phyloP scores from a whole-genome alignment of 2,888 invertebrate genomes.

The Campopleginae sp. region DNA sequence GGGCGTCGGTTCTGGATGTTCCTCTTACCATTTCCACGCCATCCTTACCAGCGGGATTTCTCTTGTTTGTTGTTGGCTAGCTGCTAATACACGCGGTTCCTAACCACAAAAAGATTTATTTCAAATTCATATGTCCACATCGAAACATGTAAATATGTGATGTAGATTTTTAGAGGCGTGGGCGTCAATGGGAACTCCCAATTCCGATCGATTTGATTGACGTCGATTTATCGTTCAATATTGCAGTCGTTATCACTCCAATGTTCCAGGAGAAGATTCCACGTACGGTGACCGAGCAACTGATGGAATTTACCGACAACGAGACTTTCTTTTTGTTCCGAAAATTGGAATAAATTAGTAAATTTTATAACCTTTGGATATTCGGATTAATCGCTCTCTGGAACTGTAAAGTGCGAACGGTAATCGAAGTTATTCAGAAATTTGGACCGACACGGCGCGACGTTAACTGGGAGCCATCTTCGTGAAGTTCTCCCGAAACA shows the following conservation, averaged over 20 bases:
- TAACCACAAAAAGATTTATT: slow-evolving; percentile 6
- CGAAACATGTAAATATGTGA: background rate
- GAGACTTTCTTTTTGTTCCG: too few relatives aligned
- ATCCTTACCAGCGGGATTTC: slow-evolving; percentile 69
- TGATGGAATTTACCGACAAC: too few relatives aligned
- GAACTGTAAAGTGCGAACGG: background rate
- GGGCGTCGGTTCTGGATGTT: slow-evolving; percentile 42
- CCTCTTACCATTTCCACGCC: slow-evolving; percentile 21
- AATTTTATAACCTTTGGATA: too few relatives aligned
- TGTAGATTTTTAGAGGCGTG: background rate
- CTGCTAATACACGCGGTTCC: slow-evolving; percentile 58
- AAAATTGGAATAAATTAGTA: too few relatives aligned
- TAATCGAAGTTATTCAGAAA: background rate
- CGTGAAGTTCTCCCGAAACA: slow-evolving; percentile 41
- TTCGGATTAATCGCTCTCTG: background rate
- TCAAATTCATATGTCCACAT: background rate
- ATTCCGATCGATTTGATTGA: too few relatives aligned
- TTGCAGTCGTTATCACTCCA: too few relatives aligned
- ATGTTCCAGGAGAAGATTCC: too few relatives aligned
- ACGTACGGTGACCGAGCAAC: too few relatives aligned
- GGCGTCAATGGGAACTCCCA: background rate
- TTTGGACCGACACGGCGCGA: background rate
- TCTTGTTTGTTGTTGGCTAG: slow-evolving; percentile 74
- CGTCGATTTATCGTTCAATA: too few relatives aligned
- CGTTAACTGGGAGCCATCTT: slow-evolving; percentile 34